Evolutionary conservation across 2,888 invertebrate genomes (phyloP).

Genomic region (Scaptomyza reducta): DNA sequence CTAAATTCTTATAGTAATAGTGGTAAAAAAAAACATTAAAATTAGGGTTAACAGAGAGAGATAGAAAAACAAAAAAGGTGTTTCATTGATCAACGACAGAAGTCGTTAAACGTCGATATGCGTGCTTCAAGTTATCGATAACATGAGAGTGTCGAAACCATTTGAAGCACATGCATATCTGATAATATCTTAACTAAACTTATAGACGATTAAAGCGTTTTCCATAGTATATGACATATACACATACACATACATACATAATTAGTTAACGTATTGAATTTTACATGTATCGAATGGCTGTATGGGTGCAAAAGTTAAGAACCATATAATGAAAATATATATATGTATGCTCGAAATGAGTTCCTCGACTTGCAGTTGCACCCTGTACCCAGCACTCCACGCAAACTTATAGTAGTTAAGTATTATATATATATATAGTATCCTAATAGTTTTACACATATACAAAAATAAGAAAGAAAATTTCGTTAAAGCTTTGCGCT

Average conservation of each 20-base stretch:
- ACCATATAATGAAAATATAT: not conserved
- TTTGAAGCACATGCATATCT: slow-evolving; percentile 23
- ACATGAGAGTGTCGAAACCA: not conserved
- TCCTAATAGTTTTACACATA: not conserved
- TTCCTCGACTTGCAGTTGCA: slow-evolving; percentile 1
- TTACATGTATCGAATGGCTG: slow-evolving; percentile 1
- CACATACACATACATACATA: slow-evolving; percentile 5
- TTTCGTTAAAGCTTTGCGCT: not conserved
- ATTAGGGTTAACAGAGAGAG: slow-evolving; percentile 13
- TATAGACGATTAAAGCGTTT: slow-evolving; percentile 42
- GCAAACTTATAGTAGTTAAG: no score
- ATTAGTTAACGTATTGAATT: slow-evolving; percentile 8
- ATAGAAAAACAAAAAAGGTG: slow-evolving; percentile 4
- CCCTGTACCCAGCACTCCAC: slow-evolving; percentile 6
- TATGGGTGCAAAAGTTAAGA: slow-evolving; percentile 11
- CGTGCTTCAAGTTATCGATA: slow-evolving; percentile 11
- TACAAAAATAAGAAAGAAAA: not conserved
- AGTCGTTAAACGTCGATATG: slow-evolving; percentile 23
- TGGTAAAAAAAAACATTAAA: slow-evolving; percentile 42
- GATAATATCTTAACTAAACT: not conserved
- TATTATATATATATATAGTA: no score
- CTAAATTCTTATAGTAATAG: slow-evolving; percentile 13
- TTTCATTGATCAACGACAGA: slow-evolving; percentile 25
- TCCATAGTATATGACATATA: slow-evolving; percentile 27
- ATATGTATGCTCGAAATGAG: not conserved